Base-by-base conservation (phyloP, 2,113 vertebrate species). In the Ptilonorhynchus violaceus region DNA sequence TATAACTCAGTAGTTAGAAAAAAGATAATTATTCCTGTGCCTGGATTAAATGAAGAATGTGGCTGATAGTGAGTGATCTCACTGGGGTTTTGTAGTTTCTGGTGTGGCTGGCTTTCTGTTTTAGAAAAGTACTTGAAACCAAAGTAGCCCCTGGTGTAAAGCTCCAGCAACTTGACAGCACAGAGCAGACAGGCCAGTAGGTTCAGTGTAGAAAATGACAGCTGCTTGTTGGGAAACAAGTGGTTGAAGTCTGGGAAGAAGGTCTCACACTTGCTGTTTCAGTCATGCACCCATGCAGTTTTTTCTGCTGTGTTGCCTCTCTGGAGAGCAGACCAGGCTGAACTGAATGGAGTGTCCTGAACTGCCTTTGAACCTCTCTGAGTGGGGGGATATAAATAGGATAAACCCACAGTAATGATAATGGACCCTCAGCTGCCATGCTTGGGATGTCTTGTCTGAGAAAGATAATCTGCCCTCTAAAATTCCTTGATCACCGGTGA, bases 221-320 rank as follows among this genome's bases (percentile, higher is more conserved):
- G 24, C 28, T 58, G 11, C 5, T 58, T 67, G 3, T 31, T 46
- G 67, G 56, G 31, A 27, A 53, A 35, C 2, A 23, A 47, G 15
- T 64, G 46, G 7, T 25, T 56, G 33, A 64, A 28, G 18, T 31
- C 33, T 87, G 55, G n/a, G 28, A 37, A 50, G 17, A 56, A 13
- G 10, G 11, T 35, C 14, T 86, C 27, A 14, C 2, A 8, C 14
- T 28, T 53, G 72, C 39, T 37, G 6, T 41, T 9, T 2, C 23
- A 42, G 27, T 60, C 7, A 3, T 5, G 10, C 44, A 39, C 19
- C 31, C 1, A 1, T 30, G 25, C 6, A 6, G 5, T 9, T 46
- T 68, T 37, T 89, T 62, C 31, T 84, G 8, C 50, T 56, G 7
- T 20, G 25, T 18, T 69, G 13, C 6, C 9, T 24, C 16, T 60